Evolutionary conservation across 2,797 vertebrate genomes (phyloP).

Genomic region (Rhinophrynus dorsalis): DNA sequence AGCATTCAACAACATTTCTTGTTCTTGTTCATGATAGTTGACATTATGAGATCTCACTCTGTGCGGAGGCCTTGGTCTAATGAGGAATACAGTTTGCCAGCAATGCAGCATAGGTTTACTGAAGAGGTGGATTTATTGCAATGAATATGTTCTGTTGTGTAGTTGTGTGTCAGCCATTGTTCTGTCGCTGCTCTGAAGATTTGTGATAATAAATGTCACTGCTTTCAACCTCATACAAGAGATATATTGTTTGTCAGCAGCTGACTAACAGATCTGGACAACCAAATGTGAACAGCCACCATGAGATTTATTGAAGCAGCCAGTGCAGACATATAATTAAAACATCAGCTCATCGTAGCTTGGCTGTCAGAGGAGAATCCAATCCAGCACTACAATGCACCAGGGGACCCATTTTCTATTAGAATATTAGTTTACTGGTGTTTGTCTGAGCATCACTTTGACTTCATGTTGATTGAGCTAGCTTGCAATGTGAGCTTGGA

Average conservation of each 20-base stretch:
- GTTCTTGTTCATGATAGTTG: too few relatives aligned
- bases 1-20: too few relatives aligned
- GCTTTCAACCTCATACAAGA: not conserved
- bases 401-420: not conserved
- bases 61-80: too few relatives aligned
- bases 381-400: not conserved
- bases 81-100: not conserved
- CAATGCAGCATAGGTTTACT: not conserved
- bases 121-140: conserved; percentile 13
- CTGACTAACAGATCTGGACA: conserved; percentile 21
- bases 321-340: conserved; percentile 36
- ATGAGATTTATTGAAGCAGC: conserved; percentile 32
- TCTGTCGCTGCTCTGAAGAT: conserved; percentile 6
- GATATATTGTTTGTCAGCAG: conserved; percentile 36
- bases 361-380: conserved; percentile 6
- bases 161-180: conserved; percentile 17
- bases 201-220: conserved; percentile 1
- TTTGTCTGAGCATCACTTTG: not conserved
- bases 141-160: conserved; percentile 17
- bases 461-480: not conserved
- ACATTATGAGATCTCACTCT: too few relatives aligned
- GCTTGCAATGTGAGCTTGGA: not conserved
- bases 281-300: conserved; percentile 18
- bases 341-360: conserved; percentile 32
- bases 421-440: not conserved